Evolutionary conservation across 2,888 invertebrate genomes (phyloP), one percentile per base, ranked within the genome.

Genomic region (Hypena proboscidalis): DNA sequence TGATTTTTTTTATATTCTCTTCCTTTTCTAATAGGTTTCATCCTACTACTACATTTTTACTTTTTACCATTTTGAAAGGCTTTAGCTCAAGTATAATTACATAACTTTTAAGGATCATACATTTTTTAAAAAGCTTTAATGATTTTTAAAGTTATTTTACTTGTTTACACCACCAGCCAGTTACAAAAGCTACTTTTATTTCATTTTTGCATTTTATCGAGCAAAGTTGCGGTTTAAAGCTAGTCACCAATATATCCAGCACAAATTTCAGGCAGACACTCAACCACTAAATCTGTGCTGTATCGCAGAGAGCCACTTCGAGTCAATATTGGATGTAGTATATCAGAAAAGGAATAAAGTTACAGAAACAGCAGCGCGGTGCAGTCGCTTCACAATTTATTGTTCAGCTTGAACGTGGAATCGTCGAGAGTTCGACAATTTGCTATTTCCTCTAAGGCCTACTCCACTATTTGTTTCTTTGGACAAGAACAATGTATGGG

Each of bases 311-410:
- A 45, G 36, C 39, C 40, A 59, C 29, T 57, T 59, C 49, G 49
- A 54, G 56, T 52, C 49, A 32, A 54, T 51, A 53, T 53, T 39
- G 47, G 31, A 52, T 56, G 47, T 48, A 49, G 45, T 66, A 57
- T 38, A 40, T 54, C 47, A 52, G 45, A 57, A 64, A 54, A 56
- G 51, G 40, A 50, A 63, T 54, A 56, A 64, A 56, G 47, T 54
- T 47, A 51, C 60, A 62, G 58, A 58, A 65, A 59, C 58, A 62
- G 58, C 55, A 50, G 45, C 47, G 45, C 33, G 38, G 53, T 59
- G 67, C 62, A 69, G 59, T 47, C 54, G 60, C 49, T 41, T 58
- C 38, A 43, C 54, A 67, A 71, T 74, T 70, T 72, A 72, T 74
- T 56, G 70, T 64, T 54, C 54, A 46, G 46, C 22, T 23, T 47